phyloP scores from a whole-genome alignment of 1,140 invertebrate genomes.

The Drosophila orena region DNA sequence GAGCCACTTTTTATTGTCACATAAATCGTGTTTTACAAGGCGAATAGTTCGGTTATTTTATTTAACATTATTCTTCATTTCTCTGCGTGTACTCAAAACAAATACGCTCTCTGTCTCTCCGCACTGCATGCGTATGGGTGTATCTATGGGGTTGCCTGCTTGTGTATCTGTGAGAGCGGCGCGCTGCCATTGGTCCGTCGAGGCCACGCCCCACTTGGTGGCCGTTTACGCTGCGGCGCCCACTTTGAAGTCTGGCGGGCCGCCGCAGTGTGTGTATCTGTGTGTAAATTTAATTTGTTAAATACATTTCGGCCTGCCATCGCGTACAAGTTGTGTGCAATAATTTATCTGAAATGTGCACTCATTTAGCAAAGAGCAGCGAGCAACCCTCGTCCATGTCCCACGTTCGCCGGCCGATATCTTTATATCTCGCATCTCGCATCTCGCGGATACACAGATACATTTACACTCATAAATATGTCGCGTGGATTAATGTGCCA shows the following conservation, averaged over 20 bases:
- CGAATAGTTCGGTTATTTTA: too few relatives aligned
- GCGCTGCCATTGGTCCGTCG: conserved; percentile 10
- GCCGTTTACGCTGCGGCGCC: conserved; percentile 57
- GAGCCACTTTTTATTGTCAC: too few relatives aligned
- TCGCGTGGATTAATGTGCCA: conserved; percentile 82
- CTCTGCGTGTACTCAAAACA: background rate
- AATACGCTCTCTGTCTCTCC: conserved; percentile 10
- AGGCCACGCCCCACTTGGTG: conserved; percentile 29
- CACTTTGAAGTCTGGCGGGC: conserved; percentile 63
- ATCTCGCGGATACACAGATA: conserved; percentile 56
- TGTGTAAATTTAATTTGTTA: conserved; percentile 84
- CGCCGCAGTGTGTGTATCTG: conserved; percentile 33
- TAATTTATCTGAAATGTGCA: conserved; percentile 84
- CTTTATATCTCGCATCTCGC: conserved; percentile 80
- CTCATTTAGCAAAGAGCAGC: conserved; percentile 74
- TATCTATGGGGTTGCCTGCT: conserved; percentile 27
- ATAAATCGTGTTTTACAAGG: too few relatives aligned
- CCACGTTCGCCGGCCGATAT: conserved; percentile 68
- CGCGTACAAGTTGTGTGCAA: conserved; percentile 79
- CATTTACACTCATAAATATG: conserved; percentile 80
- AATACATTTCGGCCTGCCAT: conserved; percentile 76
- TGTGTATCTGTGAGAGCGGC: conserved; percentile 43
- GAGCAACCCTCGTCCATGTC: conserved; percentile 79
- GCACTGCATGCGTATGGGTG: background rate
- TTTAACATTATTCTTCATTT: background rate